phyloP scores from a whole-genome alignment of 2,113 vertebrate genomes.

The Urocolius indicus region DNA sequence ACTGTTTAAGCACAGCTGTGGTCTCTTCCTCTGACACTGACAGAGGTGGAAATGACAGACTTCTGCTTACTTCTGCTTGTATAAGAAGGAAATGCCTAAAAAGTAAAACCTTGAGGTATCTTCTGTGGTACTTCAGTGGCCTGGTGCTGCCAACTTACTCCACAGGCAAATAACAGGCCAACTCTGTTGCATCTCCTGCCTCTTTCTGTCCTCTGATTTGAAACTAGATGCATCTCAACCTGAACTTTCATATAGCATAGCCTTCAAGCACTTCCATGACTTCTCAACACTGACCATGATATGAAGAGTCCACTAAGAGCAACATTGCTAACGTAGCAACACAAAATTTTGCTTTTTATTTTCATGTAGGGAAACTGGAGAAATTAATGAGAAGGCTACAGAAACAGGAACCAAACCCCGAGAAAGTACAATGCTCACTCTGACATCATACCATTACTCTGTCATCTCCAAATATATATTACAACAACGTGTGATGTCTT shows the following conservation, averaged over 20 bases:
- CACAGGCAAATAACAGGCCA: rapidly evolving
- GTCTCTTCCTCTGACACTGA: neutral
- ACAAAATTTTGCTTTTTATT: neutral
- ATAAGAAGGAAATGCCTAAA: neutral
- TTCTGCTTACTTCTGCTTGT: neutral
- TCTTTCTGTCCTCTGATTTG: neutral
- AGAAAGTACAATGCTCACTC: neutral
- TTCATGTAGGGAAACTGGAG: neutral
- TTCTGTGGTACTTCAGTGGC: neutral
- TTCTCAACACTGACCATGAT: neutral
- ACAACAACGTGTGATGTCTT: neutral
- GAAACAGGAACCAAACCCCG: neutral
- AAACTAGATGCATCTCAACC: neutral
- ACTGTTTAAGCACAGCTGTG: neutral
- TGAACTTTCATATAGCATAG: neutral
- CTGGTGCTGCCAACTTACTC: neutral
- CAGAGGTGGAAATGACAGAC: neutral
- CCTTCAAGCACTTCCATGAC: neutral
- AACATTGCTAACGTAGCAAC: neutral
- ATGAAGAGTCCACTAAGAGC: neutral
- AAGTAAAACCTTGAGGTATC: neutral
- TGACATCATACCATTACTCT: neutral
- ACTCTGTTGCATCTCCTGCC: neutral
- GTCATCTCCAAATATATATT: neutral
- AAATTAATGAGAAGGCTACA: neutral